These are phyloP conservation scores for Austrofundulus limnaeus DNA, from an alignment of 2,113 vertebrate species.

Conservation along the genomic window DNA sequence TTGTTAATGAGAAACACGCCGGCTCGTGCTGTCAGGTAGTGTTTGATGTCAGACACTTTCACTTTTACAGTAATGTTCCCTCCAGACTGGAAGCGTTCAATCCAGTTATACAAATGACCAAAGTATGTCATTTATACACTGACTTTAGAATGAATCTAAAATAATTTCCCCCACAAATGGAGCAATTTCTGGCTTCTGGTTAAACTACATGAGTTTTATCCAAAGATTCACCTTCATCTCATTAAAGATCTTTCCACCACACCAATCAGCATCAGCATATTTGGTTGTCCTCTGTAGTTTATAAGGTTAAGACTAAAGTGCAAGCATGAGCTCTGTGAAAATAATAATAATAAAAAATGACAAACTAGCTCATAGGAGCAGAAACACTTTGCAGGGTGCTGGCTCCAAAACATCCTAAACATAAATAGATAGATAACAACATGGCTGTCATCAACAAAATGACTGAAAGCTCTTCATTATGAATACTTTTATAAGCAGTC, in stretches of 20 bases:
- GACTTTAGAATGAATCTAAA: background rate
- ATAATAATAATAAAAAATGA: background rate
- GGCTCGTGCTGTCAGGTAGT: slow-evolving; percentile 17
- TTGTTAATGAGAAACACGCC: slow-evolving; percentile 7
- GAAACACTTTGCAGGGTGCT: background rate
- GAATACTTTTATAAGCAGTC: no score
- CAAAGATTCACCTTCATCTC: slow-evolving; percentile 11
- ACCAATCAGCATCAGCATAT: background rate
- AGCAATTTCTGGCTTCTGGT: background rate
- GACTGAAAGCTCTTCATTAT: no score
- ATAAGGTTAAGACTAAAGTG: slow-evolving; percentile 8
- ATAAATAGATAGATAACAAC: background rate
- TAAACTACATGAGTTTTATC: background rate
- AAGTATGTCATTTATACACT: background rate
- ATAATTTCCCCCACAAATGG: no score
- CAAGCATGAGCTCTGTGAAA: background rate
- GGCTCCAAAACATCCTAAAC: background rate
- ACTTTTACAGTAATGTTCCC: slow-evolving; percentile 6
- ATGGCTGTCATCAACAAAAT: no score
- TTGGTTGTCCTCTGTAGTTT: slow-evolving; percentile 1
- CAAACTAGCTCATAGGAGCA: background rate
- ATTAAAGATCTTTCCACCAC: background rate
- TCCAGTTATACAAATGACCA: slow-evolving; percentile 3
- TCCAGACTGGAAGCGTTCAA: slow-evolving; percentile 4
- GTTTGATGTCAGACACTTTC: slow-evolving; percentile 32